These are phyloP conservation scores for Drosophila ustulata DNA, from an alignment of 2,888 invertebrate species.

Conservation along the genomic window DNA sequence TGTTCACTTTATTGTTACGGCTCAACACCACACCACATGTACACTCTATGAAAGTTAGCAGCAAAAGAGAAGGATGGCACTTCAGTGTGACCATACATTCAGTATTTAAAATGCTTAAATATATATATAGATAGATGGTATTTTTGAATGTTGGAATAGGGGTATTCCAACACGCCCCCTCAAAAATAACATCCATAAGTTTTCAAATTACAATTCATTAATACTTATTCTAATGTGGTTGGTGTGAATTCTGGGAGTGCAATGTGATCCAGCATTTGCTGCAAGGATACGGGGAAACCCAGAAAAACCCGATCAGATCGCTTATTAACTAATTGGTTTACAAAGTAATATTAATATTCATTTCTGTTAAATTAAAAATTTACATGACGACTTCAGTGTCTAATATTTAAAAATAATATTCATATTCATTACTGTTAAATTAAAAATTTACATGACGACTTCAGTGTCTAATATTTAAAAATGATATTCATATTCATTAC, in stretches of 20 bases:
- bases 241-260: background rate
- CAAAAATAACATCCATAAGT: too few species aligned
- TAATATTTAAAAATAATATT: background rate
- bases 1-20: too few species aligned
- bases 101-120: too few species aligned
- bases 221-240: slow-evolving; percentile 4
- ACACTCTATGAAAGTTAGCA: too few species aligned
- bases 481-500: background rate
- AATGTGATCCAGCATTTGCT: slow-evolving; percentile 2
- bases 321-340: slow-evolving; percentile 5
- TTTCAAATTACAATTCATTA: too few species aligned
- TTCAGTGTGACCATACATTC: too few species aligned
- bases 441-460: background rate
- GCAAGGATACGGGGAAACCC: slow-evolving; percentile 6
- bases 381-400: background rate
- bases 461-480: background rate
- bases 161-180: too few species aligned
- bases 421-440: background rate
- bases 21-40: too few species aligned
- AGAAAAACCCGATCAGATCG: slow-evolving; percentile 1
- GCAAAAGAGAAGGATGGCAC: too few species aligned
- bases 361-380: background rate
- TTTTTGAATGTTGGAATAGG: too few species aligned
- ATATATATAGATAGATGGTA: too few species aligned
- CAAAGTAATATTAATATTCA: background rate